Evolutionary conservation across 1,140 invertebrate genomes (phyloP).

Genomic region (Thaumatotibia leucotreta): DNA sequence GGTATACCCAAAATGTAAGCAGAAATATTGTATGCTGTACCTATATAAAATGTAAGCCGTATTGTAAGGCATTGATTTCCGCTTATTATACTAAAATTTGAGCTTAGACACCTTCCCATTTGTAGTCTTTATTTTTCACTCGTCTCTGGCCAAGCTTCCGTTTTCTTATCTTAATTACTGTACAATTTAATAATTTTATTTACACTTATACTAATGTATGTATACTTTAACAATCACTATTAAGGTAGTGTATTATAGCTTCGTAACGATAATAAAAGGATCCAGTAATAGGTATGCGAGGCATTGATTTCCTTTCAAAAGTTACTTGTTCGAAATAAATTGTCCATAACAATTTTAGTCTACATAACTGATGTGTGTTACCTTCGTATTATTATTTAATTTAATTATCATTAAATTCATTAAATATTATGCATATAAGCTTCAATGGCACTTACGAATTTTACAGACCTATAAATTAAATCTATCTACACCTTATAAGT

Average conservation of each 20-base stretch:
- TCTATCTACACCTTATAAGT: neutral
- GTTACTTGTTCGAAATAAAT: neutral
- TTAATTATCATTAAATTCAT: no score
- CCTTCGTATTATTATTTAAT: neutral
- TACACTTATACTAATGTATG: neutral
- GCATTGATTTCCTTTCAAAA: neutral
- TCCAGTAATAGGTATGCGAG: neutral
- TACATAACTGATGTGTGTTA: neutral
- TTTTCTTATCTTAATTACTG: neutral
- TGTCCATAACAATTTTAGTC: neutral
- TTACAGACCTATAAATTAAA: neutral
- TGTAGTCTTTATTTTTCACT: neutral
- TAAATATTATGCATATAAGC: slow-evolving; percentile 10
- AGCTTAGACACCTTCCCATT: neutral
- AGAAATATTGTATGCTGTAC: no score
- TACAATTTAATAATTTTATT: neutral
- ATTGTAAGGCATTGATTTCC: no score
- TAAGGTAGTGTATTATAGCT: no score
- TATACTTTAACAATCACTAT: neutral
- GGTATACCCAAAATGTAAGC: no score
- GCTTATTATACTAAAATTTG: no score
- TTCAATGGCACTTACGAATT: slow-evolving; percentile 12
- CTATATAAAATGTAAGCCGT: no score
- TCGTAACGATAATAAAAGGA: neutral
- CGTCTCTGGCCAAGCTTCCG: neutral